Conservation (phyloP, 37 sponge, comb jelly and placozoan genomes). For the Hormiphora californensis region DNA sequence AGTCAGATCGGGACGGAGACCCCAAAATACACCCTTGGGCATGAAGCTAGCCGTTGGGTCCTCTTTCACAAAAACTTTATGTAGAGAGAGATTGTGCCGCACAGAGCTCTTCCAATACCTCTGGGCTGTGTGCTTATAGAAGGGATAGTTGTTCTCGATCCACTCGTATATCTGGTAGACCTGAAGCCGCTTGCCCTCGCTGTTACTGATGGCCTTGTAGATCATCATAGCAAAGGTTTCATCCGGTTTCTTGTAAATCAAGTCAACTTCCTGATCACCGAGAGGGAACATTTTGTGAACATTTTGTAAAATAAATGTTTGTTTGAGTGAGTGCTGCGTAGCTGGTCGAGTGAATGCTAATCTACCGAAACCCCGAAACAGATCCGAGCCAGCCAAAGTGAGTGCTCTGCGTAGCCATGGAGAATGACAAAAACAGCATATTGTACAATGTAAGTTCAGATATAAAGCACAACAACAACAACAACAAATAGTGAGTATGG, state of each 20-base stretch:
- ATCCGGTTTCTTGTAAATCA: conserved; percentile 30
- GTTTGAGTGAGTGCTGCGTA: too few relatives aligned
- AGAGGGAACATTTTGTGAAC: too few relatives aligned
- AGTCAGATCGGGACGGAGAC: neutral
- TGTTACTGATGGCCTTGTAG: conserved; percentile 48
- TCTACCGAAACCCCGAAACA: too few relatives aligned
- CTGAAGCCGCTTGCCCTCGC: conserved; percentile 31
- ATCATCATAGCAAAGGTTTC: conserved; percentile 37
- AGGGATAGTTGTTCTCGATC: conserved; percentile 50
- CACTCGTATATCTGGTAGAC: conserved; percentile 53
- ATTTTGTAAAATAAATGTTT: too few relatives aligned
- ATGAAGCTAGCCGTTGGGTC: conserved; percentile 19
- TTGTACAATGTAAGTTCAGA: too few relatives aligned
- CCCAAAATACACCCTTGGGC: conserved; percentile 44
- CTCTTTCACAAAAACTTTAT: conserved; percentile 43
- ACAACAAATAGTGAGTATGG: too few relatives aligned
- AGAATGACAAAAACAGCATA: too few relatives aligned
- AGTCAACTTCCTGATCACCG: too few relatives aligned
- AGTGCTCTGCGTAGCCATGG: too few relatives aligned
- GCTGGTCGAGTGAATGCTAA: too few relatives aligned
- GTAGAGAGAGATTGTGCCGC: conserved; percentile 33
- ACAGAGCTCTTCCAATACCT: conserved; percentile 47
- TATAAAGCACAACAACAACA: too few relatives aligned
- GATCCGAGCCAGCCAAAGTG: too few relatives aligned
- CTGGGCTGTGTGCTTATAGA: conserved; percentile 33